Base-by-base conservation (phyloP, 2,888 invertebrate species). In the Hydraecia micacea region DNA sequence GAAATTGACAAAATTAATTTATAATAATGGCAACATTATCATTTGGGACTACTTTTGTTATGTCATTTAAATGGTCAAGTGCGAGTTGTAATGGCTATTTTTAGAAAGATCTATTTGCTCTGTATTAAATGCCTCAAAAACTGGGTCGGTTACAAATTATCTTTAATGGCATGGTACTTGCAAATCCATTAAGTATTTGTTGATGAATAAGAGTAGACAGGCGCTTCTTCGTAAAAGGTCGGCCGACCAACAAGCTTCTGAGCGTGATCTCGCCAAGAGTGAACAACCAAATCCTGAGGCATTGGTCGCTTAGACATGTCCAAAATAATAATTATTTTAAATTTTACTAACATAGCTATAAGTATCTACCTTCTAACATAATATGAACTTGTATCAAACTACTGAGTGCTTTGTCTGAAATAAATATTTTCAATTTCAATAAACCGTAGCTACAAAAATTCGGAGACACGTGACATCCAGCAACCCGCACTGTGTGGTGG, bases 21-120 rank as follows among this genome's bases (percentile, higher is more conserved):
- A 49, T 85, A 84, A 77, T 72, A 68, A 77, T 74, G 36, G 73
- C 68, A 62, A 66, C 86, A 77, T 83, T 83, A 71, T 60, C 66
- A 42, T 85, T 81, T 63, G 39, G 39, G 25, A 39, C 79, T 28
- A 77, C 49, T 74, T 81, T 46, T 32, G 62, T 81, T 77, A 77
- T 28, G 85, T 81, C 81, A 62, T 60, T 18, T 6, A 18, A 80
- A 68, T 55, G 73, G 65, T 67, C n/a, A 70, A 73, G 49, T 49
- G 42, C 1, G 39, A 68, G 9, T 32, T 25, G 2, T 58, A 6
- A n/a, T 60, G 36, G 1, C 15, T 2, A 7, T 32, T 28, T 49
- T 28, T 67, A 3, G 4, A 28, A 25, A 52, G 8, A 42, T 52
- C 25, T 9, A 11, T 76, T 77, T 52, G 11, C 1, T 46, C 18